Conservation (phyloP, 2,113 vertebrate genomes). For the Eira barbara region DNA sequence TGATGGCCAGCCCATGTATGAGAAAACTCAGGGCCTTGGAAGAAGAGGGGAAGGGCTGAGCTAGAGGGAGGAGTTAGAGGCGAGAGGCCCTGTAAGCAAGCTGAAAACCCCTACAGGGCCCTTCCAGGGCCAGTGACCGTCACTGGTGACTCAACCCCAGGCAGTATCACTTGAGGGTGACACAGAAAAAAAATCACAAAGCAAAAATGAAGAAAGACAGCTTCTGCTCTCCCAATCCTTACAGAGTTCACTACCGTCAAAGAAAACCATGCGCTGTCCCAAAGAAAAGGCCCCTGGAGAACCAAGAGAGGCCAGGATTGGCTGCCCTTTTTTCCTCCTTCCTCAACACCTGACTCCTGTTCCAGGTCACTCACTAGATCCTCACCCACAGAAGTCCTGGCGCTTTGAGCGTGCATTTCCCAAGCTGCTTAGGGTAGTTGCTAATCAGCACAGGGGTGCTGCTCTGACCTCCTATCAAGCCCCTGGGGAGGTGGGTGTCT, state of each 20-base stretch:
- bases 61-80: background rate
- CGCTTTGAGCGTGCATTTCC: fast-evolving
- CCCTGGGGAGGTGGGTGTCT: background rate
- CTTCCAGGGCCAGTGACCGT: background rate
- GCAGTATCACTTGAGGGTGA: no score
- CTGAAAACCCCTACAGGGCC: background rate
- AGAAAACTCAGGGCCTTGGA: background rate
- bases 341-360: background rate
- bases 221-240: background rate
- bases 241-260: background rate
- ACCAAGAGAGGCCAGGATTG: background rate
- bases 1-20: background rate
- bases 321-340: background rate
- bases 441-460: background rate
- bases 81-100: background rate
- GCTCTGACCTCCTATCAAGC: background rate
- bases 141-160: background rate
- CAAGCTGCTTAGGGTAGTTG: background rate
- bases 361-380: background rate
- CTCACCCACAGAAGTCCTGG: background rate
- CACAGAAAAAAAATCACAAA: background rate
- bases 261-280: background rate
- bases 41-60: background rate
- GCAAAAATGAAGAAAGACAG: background rate
- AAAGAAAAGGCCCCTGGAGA: background rate